Conservation (phyloP, 2,113 vertebrate species). For the Neoarius graeffei region DNA sequence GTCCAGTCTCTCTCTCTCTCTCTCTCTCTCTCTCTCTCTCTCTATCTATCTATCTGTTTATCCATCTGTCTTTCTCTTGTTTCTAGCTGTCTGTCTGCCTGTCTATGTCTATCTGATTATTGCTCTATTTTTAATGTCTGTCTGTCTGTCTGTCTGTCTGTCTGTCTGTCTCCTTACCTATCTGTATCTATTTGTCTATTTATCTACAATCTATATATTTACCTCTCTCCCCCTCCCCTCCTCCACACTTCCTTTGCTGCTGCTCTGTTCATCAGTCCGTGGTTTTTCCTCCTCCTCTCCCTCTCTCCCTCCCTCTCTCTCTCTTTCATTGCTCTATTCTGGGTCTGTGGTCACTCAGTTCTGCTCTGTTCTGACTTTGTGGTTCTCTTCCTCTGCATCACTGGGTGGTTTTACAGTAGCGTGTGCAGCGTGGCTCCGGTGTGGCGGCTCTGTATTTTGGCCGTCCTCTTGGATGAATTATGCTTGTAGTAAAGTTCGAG, state of each 20-base stretch:
- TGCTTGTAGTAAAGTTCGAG: slow-evolving; percentile 46
- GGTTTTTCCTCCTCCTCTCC: slow-evolving; percentile 29
- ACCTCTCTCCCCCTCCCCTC: slow-evolving; percentile 11
- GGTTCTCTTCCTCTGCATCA: slow-evolving; percentile 27
- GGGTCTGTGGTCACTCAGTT: slow-evolving; percentile 38
- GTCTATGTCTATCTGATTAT: background rate
- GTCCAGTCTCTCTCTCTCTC: background rate
- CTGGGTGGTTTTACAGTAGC: slow-evolving; percentile 42
- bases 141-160: background rate
- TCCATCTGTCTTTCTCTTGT: background rate
- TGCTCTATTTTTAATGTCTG: background rate
- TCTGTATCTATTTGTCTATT: slow-evolving; percentile 4
- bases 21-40: too few species aligned
- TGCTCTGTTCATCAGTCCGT: slow-evolving; percentile 44
- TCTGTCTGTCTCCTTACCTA: background rate
- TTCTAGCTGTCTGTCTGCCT: background rate
- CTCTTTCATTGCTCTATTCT: slow-evolving; percentile 46
- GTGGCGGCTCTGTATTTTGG: slow-evolving; percentile 30
- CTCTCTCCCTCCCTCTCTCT: background rate
- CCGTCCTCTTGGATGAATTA: slow-evolving; percentile 22
- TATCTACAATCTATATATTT: slow-evolving; percentile 9
- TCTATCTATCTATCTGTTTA: background rate
- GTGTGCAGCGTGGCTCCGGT: slow-evolving; percentile 31
- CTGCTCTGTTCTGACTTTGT: slow-evolving; percentile 35
- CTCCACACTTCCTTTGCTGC: slow-evolving; percentile 37